Conservation (phyloP, 2,797 vertebrate species). For the Tenualosa ilisha region DNA sequence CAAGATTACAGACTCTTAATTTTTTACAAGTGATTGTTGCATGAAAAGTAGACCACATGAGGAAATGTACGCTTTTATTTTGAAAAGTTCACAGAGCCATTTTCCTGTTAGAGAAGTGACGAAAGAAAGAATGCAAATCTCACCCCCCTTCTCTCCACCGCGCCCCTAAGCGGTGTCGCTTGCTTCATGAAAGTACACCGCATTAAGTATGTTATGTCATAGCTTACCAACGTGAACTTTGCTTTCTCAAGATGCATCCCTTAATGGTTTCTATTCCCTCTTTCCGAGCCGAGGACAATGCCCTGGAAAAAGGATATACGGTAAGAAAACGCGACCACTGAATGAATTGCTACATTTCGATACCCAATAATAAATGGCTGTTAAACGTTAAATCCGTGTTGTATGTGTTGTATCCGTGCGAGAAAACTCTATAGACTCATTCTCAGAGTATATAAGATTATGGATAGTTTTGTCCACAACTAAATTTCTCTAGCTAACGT, state of each 20-base stretch:
- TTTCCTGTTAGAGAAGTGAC: slow-evolving; percentile 13
- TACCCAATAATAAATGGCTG: background rate
- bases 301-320: slow-evolving; percentile 90
- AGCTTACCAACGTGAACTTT: background rate
- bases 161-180: background rate
- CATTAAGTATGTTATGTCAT: slow-evolving; percentile 12
- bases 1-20: background rate
- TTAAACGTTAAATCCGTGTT: too few species aligned
- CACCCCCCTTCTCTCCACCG: background rate
- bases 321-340: slow-evolving; percentile 71
- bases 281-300: slow-evolving; percentile 90
- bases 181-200: slow-evolving; percentile 16
- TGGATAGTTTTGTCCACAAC: too few species aligned
- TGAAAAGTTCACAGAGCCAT: background rate
- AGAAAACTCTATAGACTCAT: too few species aligned
- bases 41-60: background rate
- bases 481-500: too few species aligned
- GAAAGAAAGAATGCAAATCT: background rate
- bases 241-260: slow-evolving; percentile 65
- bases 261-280: slow-evolving; percentile 90
- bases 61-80: background rate
- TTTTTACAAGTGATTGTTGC: background rate
- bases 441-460: too few species aligned
- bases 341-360: background rate
- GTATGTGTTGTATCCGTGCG: too few species aligned